Percentiles rank a stretch among this genome's conserved stretches.
phyloP scores from a whole-genome alignment of 2,113 vertebrate genomes.

The Accipiter virgatus region DNA sequence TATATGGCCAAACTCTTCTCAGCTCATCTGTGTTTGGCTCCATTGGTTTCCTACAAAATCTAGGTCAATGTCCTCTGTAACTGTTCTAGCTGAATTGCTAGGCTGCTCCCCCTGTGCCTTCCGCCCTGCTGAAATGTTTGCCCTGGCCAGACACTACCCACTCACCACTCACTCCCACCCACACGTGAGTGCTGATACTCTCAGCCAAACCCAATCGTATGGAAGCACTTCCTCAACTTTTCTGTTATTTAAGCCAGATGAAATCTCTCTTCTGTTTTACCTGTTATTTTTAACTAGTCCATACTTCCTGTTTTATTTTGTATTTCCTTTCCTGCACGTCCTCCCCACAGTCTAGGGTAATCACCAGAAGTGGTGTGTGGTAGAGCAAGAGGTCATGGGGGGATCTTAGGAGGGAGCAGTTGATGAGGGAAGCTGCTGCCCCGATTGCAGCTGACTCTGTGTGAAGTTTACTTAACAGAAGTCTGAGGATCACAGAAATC shows the following conservation, averaged over 20 bases:
- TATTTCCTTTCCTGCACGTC: neutral
- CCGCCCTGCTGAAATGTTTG: neutral
- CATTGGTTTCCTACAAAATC: neutral
- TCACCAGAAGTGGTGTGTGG: neutral
- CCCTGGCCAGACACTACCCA: neutral
- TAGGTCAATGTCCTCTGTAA: neutral
- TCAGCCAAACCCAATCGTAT: neutral
- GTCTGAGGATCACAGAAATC: neutral
- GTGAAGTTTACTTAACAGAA: neutral
- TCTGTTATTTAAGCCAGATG: neutral
- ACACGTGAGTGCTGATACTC: neutral
- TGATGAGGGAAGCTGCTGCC: neutral
- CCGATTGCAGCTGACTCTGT: neutral
- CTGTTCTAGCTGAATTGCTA: neutral
- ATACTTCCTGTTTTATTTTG: neutral
- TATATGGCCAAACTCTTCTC: neutral
- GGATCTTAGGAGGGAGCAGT: neutral
- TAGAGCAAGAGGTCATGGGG: neutral
- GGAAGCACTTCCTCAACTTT: neutral
- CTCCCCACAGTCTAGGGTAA: fast-evolving
- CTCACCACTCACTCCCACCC: too few species aligned
- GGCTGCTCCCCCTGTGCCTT: neutral
- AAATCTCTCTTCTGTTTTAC: neutral
- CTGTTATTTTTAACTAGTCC: neutral
- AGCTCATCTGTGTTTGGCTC: neutral